Evolutionary conservation across 2,888 invertebrate genomes (phyloP).

Genomic region (Pterostichus madidus): DNA sequence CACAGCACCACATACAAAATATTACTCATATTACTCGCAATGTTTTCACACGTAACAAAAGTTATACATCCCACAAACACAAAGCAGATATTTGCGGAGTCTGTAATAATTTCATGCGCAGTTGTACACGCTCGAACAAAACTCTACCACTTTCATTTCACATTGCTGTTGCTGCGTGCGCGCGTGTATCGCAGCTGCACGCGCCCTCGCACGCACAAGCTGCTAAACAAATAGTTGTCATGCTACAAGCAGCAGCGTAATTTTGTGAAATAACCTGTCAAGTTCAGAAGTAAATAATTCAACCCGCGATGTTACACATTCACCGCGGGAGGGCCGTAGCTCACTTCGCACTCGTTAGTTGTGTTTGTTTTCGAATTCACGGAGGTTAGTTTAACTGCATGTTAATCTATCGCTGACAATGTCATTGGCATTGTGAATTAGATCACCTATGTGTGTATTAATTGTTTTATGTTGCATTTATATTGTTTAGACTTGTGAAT

Average conservation of each 20-base stretch:
- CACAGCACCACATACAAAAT: constrained; percentile 6
- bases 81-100: constrained; percentile 51
- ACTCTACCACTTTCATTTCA: constrained; percentile 60
- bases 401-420: constrained; percentile 1
- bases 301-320: constrained; percentile 47
- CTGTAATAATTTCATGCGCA: constrained; percentile 62
- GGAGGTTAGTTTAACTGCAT: constrained; percentile 10
- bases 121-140: constrained; percentile 62
- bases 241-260: constrained; percentile 59
- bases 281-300: constrained; percentile 66
- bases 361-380: constrained; percentile 33
- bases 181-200: neutral
- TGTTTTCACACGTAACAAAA: constrained; percentile 48
- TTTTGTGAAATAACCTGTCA: constrained; percentile 66
- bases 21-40: constrained; percentile 17
- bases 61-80: constrained; percentile 35
- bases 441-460: neutral
- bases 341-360: constrained; percentile 20
- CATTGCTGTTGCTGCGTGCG: neutral
- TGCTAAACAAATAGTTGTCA: constrained; percentile 62
- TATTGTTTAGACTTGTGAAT: too few species aligned
- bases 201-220: constrained; percentile 6
- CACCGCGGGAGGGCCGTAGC: neutral
- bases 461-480: too few species aligned
- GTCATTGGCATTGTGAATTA: neutral